A percentile compares a stretch with the other conserved stretches of the same genome.
These are phyloP conservation scores for Glyphotaelius pellucidus DNA, from an alignment of 2,888 invertebrate species.

Conservation along the genomic window DNA sequence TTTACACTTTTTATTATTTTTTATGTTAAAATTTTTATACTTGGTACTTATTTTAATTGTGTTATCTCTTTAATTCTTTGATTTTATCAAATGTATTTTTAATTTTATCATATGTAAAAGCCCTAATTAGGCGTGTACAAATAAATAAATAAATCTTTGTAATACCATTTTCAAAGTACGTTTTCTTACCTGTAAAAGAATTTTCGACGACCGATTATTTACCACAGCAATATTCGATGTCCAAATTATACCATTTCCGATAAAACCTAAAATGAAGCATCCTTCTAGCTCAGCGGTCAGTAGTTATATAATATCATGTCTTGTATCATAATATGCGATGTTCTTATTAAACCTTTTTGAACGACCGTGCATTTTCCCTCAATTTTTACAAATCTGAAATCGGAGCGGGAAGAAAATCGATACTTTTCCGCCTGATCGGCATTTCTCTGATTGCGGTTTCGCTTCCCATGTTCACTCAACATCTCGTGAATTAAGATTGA, in stretches of 20 bases:
- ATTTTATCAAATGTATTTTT: too few relatives aligned
- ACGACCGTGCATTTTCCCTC: not conserved
- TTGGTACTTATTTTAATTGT: too few relatives aligned
- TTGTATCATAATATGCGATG: not conserved
- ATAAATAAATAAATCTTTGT: too few relatives aligned
- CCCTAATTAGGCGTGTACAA: too few relatives aligned
- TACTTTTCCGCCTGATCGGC: conserved; percentile 40
- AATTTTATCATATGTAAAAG: too few relatives aligned
- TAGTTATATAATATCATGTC: not conserved
- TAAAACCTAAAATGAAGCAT: not conserved
- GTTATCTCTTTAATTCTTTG: too few relatives aligned
- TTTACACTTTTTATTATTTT: too few relatives aligned
- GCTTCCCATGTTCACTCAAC: conserved; percentile 53
- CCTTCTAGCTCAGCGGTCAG: too few relatives aligned
- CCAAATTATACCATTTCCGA: not conserved
- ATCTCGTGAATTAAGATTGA: conserved; percentile 63
- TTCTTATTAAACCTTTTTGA: not conserved
- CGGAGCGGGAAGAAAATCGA: conserved; percentile 31
- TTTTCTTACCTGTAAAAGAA: not conserved
- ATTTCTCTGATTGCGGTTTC: conserved; percentile 55
- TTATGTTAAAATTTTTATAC: too few relatives aligned
- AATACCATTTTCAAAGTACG: not conserved
- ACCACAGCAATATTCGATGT: not conserved
- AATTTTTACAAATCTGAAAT: conserved; percentile 24
- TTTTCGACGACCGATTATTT: too few relatives aligned